Conservation (phyloP, 53 echinoderm and acorn worm species). For the Luidia sarsii region DNA sequence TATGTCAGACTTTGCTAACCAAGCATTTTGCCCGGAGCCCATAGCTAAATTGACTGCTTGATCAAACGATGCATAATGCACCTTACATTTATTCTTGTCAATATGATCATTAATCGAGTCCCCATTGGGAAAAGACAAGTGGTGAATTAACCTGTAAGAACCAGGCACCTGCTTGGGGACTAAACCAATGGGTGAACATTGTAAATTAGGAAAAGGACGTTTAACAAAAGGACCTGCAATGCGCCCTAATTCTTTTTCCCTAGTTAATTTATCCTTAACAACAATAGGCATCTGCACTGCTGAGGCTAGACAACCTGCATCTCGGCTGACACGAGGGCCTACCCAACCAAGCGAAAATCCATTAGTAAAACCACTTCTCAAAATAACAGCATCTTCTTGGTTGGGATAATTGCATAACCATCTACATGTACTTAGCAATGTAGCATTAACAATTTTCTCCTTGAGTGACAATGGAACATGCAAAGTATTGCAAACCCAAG, state of each 20-base stretch:
- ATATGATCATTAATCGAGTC: neutral
- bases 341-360: conserved; percentile 10
- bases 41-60: neutral
- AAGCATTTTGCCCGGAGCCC: too few species aligned
- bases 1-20: neutral
- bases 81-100: too few species aligned
- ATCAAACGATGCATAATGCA: too few species aligned
- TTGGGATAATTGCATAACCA: conserved; percentile 1
- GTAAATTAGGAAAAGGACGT: neutral
- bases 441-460: too few species aligned
- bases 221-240: neutral
- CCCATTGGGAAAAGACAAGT: neutral
- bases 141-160: neutral
- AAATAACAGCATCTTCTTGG: neutral
- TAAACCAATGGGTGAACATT: too few species aligned
- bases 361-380: neutral
- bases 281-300: neutral
- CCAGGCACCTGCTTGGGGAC: neutral
- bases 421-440: too few species aligned
- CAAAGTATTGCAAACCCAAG: neutral
- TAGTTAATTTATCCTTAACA: neutral
- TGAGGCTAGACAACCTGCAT: neutral
- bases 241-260: too few species aligned
- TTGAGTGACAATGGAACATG: conserved; percentile 5
- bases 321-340: neutral